Conservation (phyloP, 2,797 vertebrate genomes). For the Aulostomus chinensis region DNA sequence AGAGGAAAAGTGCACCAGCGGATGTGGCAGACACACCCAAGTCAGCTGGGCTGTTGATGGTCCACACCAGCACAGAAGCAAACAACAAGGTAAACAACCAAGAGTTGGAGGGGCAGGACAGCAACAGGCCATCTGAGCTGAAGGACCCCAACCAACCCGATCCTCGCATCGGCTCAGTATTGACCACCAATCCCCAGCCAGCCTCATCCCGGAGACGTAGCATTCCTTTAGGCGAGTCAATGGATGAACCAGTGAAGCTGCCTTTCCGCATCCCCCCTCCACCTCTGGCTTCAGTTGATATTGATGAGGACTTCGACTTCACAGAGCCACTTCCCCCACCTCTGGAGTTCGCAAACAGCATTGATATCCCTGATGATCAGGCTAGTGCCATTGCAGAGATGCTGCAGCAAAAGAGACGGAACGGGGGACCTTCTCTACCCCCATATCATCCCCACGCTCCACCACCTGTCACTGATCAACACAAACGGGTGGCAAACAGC, state of each 20-base stretch:
- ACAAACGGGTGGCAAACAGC: conserved; percentile 82
- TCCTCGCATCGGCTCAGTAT: conserved; percentile 57
- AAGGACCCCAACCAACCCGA: conserved; percentile 78
- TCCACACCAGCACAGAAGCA: conserved; percentile 85
- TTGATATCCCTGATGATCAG: conserved; percentile 94
- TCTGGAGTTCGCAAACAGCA: conserved; percentile 97
- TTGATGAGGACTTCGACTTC: conserved; percentile 96
- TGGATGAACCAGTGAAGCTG: conserved; percentile 90
- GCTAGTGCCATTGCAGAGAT: conserved; percentile 82
- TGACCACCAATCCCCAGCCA: conserved; percentile 65
- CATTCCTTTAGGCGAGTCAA: conserved; percentile 83
- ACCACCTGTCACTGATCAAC: conserved; percentile 64
- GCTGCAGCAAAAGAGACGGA: conserved; percentile 82
- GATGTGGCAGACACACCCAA: conserved; percentile 87
- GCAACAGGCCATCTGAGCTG: conserved; percentile 74
- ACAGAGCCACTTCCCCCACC: conserved; percentile 95
- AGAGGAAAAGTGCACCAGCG: conserved; percentile 86
- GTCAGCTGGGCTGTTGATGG: conserved; percentile 92
- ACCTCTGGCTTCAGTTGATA: conserved; percentile 91
- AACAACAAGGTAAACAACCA: conserved; percentile 69
- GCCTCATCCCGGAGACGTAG: conserved; percentile 78
- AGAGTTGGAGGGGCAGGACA: conserved; percentile 64
- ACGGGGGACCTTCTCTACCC: conserved; percentile 73
- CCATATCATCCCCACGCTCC: conserved; percentile 77
- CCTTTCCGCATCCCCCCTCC: conserved; percentile 95